These are phyloP conservation scores for Serinus canaria DNA, from an alignment of 2,113 vertebrate species.

Conservation along the genomic window DNA sequence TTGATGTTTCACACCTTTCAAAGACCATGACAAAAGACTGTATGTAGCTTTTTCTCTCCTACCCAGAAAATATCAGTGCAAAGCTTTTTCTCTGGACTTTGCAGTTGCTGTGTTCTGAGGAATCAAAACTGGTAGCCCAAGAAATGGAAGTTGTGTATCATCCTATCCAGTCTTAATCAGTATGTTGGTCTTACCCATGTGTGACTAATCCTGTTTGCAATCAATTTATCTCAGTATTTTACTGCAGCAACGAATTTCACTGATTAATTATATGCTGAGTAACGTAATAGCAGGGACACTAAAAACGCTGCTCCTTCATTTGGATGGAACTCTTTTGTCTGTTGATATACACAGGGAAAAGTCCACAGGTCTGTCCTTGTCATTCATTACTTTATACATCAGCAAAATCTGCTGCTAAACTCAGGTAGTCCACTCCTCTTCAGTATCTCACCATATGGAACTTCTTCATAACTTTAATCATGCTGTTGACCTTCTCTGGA, in stretches of 20 bases:
- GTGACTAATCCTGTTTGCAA: constrained; percentile 30
- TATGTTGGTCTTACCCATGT: not conserved
- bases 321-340: not conserved
- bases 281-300: not conserved
- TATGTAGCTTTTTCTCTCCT: not conserved
- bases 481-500: not conserved
- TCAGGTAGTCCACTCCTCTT: not conserved
- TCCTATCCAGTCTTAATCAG: not conserved
- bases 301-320: not conserved
- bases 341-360: not conserved
- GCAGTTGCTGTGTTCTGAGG: not conserved
- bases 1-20: not conserved
- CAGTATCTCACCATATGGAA: constrained; percentile 23
- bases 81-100: not conserved
- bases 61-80: not conserved
- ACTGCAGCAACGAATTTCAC: constrained; percentile 37
- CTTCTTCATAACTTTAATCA: constrained; percentile 31
- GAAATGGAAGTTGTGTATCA: not conserved
- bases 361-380: not conserved
- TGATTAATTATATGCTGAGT: constrained; percentile 35
- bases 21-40: not conserved
- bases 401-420: constrained; percentile 27
- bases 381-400: constrained; percentile 16
- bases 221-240: constrained; percentile 36
- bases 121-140: not conserved